phyloP scores from a whole-genome alignment of 2,113 vertebrate species.

The Cavia aperea region DNA sequence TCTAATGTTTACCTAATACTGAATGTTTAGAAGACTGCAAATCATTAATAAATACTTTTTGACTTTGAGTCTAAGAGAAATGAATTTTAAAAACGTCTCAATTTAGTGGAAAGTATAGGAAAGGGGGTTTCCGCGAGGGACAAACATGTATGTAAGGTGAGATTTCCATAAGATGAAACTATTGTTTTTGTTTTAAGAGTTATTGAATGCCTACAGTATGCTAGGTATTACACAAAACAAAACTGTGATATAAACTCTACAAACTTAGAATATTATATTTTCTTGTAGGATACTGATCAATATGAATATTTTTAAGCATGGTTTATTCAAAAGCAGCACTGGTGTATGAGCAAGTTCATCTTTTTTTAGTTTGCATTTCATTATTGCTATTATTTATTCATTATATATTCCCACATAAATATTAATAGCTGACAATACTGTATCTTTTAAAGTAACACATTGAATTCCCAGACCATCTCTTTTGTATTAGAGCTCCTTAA shows the following conservation, averaged over 20 bases:
- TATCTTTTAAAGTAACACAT: background rate
- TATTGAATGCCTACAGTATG: background rate
- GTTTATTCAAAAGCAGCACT: background rate
- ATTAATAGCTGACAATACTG: background rate
- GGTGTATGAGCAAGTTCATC: background rate
- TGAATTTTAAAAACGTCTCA: slow-evolving; percentile 1
- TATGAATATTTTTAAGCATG: background rate
- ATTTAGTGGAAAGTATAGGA: slow-evolving; percentile 22
- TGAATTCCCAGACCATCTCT: background rate
- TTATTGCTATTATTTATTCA: background rate
- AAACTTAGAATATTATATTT: slow-evolving; percentile 6
- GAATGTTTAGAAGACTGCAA: slow-evolving; percentile 7
- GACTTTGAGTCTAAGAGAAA: background rate
- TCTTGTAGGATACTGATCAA: background rate
- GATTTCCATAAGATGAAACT: slow-evolving; percentile 19
- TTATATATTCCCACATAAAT: background rate
- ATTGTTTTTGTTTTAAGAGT: background rate
- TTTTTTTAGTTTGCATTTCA: background rate
- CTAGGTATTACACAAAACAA: background rate
- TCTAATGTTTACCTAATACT: slow-evolving; percentile 22
- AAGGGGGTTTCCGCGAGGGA: background rate
- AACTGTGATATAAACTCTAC: background rate
- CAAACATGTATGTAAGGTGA: background rate
- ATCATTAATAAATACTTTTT: background rate
- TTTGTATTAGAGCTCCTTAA: background rate